phyloP scores from a whole-genome alignment of 2,113 vertebrate species.

The Ploceus nigricollis region DNA sequence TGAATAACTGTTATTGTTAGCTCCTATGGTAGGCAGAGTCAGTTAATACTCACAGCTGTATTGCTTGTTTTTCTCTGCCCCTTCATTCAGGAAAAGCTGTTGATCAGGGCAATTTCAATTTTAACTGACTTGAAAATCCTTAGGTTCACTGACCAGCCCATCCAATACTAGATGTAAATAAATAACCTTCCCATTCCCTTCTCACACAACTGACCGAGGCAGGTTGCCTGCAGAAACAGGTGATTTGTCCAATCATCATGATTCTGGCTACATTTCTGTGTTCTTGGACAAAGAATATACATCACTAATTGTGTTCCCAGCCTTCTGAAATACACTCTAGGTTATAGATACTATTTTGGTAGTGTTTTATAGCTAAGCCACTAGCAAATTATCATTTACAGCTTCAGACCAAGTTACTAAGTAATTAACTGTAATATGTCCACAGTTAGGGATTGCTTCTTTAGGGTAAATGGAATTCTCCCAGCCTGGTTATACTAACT shows the following conservation, averaged over 20 bases:
- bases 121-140: neutral
- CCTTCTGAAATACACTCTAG: neutral
- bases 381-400: neutral
- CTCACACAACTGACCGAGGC: neutral
- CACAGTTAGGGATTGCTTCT: slow-evolving; percentile 4
- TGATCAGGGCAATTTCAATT: slow-evolving; percentile 37
- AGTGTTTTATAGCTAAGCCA: slow-evolving; percentile 3
- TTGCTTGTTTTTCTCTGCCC: slow-evolving; percentile 26
- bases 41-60: neutral
- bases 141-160: neutral
- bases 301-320: neutral
- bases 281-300: neutral
- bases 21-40: slow-evolving; percentile 18
- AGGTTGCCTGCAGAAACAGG: neutral
- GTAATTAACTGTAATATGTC: neutral
- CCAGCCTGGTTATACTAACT: slow-evolving; percentile 20
- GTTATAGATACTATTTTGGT: slow-evolving; percentile 25
- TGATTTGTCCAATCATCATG: neutral
- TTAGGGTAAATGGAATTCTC: slow-evolving; percentile 18
- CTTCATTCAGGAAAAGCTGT: slow-evolving; percentile 47
- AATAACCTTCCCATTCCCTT: neutral
- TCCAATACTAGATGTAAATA: neutral
- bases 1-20: slow-evolving; percentile 51
- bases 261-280: neutral
- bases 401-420: slow-evolving; percentile 24